Percentiles rank a stretch among this genome's conserved stretches.
Conservation (phyloP, 2,797 vertebrate species). For the Sebastes jordani region DNA sequence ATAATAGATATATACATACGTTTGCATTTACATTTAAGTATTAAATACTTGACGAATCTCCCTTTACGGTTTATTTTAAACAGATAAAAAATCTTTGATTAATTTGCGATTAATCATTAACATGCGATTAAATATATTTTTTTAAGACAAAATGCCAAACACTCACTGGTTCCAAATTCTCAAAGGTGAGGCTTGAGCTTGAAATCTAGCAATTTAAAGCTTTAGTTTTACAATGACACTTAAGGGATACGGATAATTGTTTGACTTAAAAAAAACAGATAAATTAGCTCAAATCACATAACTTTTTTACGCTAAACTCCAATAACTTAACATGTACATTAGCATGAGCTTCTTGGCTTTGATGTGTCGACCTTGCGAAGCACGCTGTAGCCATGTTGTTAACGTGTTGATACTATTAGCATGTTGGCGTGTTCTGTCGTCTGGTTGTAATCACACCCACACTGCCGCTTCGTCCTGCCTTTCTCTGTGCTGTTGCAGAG, state of each 20-base stretch:
- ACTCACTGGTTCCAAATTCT: not conserved
- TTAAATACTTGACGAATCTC: too few species aligned
- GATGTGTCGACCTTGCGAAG: not conserved
- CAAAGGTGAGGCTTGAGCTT: not conserved
- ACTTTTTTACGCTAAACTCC: not conserved
- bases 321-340: not conserved
- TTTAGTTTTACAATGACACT: not conserved
- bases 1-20: too few species aligned
- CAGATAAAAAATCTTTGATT: too few species aligned
- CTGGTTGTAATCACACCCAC: not conserved
- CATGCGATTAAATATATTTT: not conserved
- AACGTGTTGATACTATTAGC: not conserved
- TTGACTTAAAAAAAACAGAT: not conserved
- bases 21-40: too few species aligned
- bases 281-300: not conserved
- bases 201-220: not conserved
- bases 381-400: not conserved
- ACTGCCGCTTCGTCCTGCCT: not conserved
- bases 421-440: not conserved
- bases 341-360: not conserved
- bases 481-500: not conserved
- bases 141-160: not conserved
- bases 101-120: too few species aligned
- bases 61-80: too few species aligned
- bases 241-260: not conserved